Conservation (phyloP, 2,113 vertebrate genomes). For the Nicator chloris region DNA sequence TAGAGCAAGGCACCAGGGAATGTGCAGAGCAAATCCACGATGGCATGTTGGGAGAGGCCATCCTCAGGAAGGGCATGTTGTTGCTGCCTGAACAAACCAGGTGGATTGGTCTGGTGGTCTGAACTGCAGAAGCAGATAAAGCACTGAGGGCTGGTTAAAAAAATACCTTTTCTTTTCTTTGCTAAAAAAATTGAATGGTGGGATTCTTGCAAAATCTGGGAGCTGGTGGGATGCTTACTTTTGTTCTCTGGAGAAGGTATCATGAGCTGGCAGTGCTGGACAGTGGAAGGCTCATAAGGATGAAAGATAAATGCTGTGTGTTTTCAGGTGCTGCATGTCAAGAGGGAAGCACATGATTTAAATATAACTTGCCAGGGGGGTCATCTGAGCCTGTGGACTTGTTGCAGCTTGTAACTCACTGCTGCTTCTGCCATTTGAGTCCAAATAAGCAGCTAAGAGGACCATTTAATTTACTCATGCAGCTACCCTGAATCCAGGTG, state of each 20-base stretch:
- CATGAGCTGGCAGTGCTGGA: neutral
- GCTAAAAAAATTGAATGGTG: neutral
- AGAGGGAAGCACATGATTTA: neutral
- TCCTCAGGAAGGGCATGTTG: neutral
- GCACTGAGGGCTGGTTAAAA: no score
- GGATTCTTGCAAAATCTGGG: neutral
- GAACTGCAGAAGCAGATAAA: neutral
- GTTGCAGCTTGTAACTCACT: neutral
- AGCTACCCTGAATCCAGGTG: neutral
- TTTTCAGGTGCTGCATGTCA: neutral
- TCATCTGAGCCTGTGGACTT: neutral
- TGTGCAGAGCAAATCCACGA: fast-evolving
- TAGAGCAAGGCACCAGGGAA: neutral
- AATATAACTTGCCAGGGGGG: neutral
- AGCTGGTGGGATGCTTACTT: fast-evolving
- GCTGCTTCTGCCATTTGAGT: neutral
- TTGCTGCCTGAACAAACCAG: neutral
- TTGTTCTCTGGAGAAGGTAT: neutral
- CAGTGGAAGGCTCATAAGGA: neutral
- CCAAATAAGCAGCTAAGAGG: neutral
- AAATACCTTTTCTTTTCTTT: no score
- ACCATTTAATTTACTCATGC: neutral
- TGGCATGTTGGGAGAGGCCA: neutral
- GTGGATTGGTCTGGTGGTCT: neutral
- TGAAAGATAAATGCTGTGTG: neutral